Evolutionary conservation across 2,888 invertebrate species (phyloP), one percentile per base, ranked within the genome.

Genomic region (Cheilosia urbana): DNA sequence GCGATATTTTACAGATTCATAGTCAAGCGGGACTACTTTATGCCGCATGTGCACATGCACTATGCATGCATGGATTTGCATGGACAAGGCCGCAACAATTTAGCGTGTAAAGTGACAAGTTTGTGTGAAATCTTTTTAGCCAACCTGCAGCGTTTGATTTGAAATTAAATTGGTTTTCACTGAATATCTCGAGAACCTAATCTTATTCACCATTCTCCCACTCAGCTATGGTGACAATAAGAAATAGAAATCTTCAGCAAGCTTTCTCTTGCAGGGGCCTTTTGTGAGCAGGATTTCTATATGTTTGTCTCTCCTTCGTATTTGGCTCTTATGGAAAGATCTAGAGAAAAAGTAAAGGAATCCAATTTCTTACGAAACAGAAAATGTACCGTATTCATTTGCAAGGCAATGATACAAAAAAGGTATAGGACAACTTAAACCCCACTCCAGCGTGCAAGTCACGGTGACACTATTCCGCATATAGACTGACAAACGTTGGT

Each of bases 161-260:
- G 47, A 80, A 81, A 83, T 78, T 73, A 73, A 79, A 83, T 83
- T 78, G 78, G 57, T 83, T 78, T 82, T 47, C 58, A 60, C 19
- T 60, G 60, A 24, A 60, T 40, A 57, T 42, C 63, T 45, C 37
- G 27, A 34, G 21, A 40, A 6, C 5, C 27, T 27, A 47, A 65
- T 49, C 17, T 49, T 17, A 13, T 55, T 55, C 15, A 30, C 27
- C 19, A 19, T 21, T n/a, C 57, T 30, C 40, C 45, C 49, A 40
- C 57, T 79, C 55, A 47, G 40, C 62, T 63, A 49, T 34, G n/a
- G 53, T 75, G 66, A 58, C 75, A 72, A 66, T 53, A 53, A 45
- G 30, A 51, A 40, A 49, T 21, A 40, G 27, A 17, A 58, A 40
- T 58, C 53, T 62, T 21, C 55, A 30, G 21, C 9, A 27, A 27